A percentile compares a stretch with the other conserved stretches of the same genome.
These are phyloP conservation scores for Colletes gigas DNA, from an alignment of 1,140 invertebrate genomes.

Conservation along the genomic window DNA sequence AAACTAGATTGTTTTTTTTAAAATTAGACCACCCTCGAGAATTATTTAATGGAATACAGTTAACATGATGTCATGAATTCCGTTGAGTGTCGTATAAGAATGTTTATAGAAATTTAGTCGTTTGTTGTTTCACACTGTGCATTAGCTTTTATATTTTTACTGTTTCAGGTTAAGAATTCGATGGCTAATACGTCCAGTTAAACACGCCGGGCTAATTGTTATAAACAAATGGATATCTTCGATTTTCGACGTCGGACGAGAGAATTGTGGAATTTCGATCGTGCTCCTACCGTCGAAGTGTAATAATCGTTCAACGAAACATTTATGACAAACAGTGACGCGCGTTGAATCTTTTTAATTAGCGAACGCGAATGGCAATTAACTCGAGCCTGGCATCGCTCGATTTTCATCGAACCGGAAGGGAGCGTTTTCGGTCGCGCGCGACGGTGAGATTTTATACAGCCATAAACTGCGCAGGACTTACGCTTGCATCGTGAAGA, in stretches of 20 bases:
- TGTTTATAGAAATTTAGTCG: too few species aligned
- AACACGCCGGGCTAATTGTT: not conserved
- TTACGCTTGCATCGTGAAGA: not conserved
- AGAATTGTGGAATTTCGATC: not conserved
- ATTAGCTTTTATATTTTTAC: not conserved
- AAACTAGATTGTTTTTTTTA: too few species aligned
- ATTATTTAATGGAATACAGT: not conserved
- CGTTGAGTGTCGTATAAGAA: not conserved
- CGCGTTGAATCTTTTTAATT: conserved; percentile 26
- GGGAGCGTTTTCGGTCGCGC: not conserved
- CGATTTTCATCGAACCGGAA: not conserved
- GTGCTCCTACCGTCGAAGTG: not conserved
- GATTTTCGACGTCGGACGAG: conserved; percentile 5
- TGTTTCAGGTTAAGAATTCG: conserved; percentile 32
- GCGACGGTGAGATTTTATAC: conserved; percentile 7
- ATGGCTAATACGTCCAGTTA: conserved; percentile 11
- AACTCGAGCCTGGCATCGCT: not conserved
- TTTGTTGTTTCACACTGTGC: too few species aligned
- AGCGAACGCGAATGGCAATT: not conserved
- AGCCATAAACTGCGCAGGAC: not conserved
- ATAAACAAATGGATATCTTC: conserved; percentile 2
- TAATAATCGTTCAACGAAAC: conserved; percentile 2
- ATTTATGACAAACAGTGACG: not conserved
- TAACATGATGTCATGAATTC: not conserved
- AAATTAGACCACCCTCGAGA: not conserved